Conservation (phyloP, 2,797 vertebrate species). For the Sebastes minor region DNA sequence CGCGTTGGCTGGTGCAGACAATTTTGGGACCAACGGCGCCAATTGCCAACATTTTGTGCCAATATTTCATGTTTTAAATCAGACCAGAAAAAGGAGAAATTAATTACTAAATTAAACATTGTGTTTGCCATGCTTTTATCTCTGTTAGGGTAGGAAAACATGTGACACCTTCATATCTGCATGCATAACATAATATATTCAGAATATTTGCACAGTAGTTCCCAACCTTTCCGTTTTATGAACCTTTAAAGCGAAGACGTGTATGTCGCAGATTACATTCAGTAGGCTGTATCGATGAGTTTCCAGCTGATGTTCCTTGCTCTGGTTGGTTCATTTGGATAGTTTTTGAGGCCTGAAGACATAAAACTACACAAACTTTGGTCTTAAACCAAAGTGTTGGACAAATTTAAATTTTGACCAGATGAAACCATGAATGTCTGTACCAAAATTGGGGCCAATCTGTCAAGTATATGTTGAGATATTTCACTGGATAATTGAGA, state of each 20-base stretch:
- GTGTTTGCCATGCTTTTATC: neutral
- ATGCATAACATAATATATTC: neutral
- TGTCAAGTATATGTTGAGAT: too few species aligned
- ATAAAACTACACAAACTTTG: neutral
- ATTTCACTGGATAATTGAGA: too few species aligned
- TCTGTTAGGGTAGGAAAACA: neutral
- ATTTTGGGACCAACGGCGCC: neutral
- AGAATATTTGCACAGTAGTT: neutral
- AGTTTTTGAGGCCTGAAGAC: neutral
- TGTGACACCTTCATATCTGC: neutral
- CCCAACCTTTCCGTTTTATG: neutral
- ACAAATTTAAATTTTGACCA: too few species aligned
- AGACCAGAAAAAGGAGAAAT: too few species aligned
- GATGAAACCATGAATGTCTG: too few species aligned
- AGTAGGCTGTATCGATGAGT: neutral
- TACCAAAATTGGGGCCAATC: accelerated
- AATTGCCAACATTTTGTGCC: neutral
- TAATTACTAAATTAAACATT: neutral
- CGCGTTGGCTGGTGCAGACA: neutral
- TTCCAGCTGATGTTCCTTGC: neutral
- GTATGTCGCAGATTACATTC: neutral
- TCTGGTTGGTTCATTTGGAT: neutral
- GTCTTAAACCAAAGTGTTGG: neutral
- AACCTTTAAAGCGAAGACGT: neutral
- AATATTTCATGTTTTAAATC: neutral